A percentile compares a stretch with the other conserved stretches of the same genome.
Conservation (phyloP, 1,140 invertebrate species). For the Drosophila ogumai region DNA sequence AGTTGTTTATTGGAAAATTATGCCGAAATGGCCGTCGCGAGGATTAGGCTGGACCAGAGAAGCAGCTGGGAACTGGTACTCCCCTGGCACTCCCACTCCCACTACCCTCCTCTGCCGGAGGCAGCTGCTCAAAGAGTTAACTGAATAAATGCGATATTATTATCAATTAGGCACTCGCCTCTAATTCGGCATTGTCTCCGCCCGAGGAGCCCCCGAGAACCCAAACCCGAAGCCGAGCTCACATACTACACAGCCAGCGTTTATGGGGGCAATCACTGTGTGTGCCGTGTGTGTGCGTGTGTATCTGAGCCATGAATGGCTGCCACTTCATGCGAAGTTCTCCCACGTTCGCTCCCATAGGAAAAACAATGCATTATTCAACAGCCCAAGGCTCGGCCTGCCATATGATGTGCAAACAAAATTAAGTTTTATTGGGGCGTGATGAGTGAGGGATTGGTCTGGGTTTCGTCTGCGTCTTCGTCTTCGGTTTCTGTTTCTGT, state of each 20-base stretch:
- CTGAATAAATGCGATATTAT: slow-evolving; percentile 75
- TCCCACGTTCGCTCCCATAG: slow-evolving; percentile 67
- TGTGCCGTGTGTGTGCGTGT: background rate
- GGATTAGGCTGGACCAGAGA: slow-evolving; percentile 1
- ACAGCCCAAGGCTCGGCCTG: slow-evolving; percentile 54
- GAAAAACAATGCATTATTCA: slow-evolving; percentile 76
- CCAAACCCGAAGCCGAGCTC: background rate
- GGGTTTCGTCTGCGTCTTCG: slow-evolving; percentile 2
- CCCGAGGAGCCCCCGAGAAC: no score
- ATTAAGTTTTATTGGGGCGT: slow-evolving; percentile 82
- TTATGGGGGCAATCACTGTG: slow-evolving; percentile 69
- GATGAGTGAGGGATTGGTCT: slow-evolving; percentile 63
- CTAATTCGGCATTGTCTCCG: slow-evolving; percentile 59
- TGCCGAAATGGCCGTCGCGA: slow-evolving; percentile 30
- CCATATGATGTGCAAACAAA: slow-evolving; percentile 68
- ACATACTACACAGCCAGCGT: slow-evolving; percentile 26
- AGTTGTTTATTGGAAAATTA: slow-evolving; percentile 76
- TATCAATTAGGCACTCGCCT: slow-evolving; percentile 70
- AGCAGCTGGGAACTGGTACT: slow-evolving; percentile 30
- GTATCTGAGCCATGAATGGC: slow-evolving; percentile 59
- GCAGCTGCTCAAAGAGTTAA: slow-evolving; percentile 61
- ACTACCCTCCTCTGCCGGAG: background rate
- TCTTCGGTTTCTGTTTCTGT: slow-evolving; percentile 8
- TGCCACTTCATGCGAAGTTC: slow-evolving; percentile 74
- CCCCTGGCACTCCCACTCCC: slow-evolving; percentile 1